Percentiles rank a stretch among this genome's conserved stretches.
Conservation (phyloP, 2,888 invertebrate genomes). For the Latrodectus elegans region DNA sequence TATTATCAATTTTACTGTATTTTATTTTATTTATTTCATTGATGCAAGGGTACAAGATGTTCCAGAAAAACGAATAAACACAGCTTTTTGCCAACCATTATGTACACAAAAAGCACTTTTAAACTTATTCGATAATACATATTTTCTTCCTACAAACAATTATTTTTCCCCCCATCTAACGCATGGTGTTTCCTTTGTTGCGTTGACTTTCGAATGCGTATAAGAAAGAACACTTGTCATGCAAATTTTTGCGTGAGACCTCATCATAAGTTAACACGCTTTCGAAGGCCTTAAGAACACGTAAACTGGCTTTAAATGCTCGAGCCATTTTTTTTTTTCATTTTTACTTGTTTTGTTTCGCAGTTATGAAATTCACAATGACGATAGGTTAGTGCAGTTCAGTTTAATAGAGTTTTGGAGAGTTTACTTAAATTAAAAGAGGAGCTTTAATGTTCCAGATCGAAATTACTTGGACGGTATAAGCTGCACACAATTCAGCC, state of each 20-base stretch:
- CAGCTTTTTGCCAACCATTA: too few relatives aligned
- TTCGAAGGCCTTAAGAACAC: conserved; percentile 5
- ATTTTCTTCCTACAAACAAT: too few relatives aligned
- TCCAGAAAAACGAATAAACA: too few relatives aligned
- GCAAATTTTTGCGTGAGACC: conserved; percentile 29
- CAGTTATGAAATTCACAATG: conserved; percentile 3
- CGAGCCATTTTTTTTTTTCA: not conserved
- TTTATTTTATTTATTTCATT: too few relatives aligned
- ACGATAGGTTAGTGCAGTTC: conserved; percentile 27
- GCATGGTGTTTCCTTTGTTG: too few relatives aligned
- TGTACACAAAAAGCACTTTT: too few relatives aligned
- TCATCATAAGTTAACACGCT: conserved; percentile 21
- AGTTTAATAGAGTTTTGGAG: conserved; percentile 44
- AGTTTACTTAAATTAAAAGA: conserved; percentile 43
- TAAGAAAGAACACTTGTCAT: conserved; percentile 18
- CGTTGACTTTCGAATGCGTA: conserved; percentile 13
- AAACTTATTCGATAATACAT: too few relatives aligned
- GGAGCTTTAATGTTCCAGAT: not conserved
- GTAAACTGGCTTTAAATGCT: conserved; percentile 17
- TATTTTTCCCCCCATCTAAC: too few relatives aligned
- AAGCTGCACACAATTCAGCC: too few relatives aligned
- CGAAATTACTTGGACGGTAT: too few relatives aligned
- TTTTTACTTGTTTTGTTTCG: not conserved
- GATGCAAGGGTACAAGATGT: too few relatives aligned
- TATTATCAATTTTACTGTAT: too few relatives aligned